Evolutionary conservation across 2,888 invertebrate species (phyloP).

Genomic region (Erpobdella octoculata): DNA sequence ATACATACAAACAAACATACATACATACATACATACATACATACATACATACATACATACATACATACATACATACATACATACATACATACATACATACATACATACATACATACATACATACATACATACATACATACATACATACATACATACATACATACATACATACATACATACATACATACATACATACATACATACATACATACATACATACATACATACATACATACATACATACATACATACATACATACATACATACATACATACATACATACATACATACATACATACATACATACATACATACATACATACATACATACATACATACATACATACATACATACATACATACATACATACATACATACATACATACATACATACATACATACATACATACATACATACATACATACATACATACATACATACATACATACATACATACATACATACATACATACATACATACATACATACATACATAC

Average conservation of each 20-base stretch:
- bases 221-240: conserved; percentile 6
- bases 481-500: background rate
- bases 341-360: conserved; percentile 3
- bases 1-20: background rate
- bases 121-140: conserved; percentile 8
- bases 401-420: conserved; percentile 2
- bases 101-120: conserved; percentile 9
- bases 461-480: conserved; percentile 8
- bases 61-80: conserved; percentile 2
- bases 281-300: conserved; percentile 30
- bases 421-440: conserved; percentile 8
- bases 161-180: conserved; percentile 9
- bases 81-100: conserved; percentile 8
- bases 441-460: conserved; percentile 9
- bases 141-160: background rate
- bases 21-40: conserved; percentile 8
- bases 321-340: conserved; percentile 12
- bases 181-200: conserved; percentile 12
- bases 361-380: conserved; percentile 8
- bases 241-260: conserved; percentile 7
- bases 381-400: conserved; percentile 9
- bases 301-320: conserved; percentile 29
- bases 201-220: conserved; percentile 1
- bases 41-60: conserved; percentile 9
- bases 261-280: conserved; percentile 27